Conservation (phyloP, 2,888 invertebrate species). For the Drosophila multiciliata region DNA sequence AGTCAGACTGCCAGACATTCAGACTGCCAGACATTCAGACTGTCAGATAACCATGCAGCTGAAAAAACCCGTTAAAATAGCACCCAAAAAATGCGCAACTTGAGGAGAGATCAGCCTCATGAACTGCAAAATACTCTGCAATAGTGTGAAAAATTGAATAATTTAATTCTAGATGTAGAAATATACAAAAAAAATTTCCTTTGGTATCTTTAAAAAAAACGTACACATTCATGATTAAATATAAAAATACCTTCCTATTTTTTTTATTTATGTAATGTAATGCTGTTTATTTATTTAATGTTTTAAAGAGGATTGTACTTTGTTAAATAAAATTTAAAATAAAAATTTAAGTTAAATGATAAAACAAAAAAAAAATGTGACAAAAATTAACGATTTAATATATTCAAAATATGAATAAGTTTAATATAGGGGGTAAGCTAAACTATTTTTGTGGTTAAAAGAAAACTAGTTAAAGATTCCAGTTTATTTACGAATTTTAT, state of each 20-base stretch:
- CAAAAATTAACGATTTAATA: not conserved
- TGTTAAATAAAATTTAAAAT: not conserved
- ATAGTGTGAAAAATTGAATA: not conserved
- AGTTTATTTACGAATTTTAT: too few relatives aligned
- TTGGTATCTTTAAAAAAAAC: not conserved
- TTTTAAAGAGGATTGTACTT: not conserved
- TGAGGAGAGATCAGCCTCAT: constrained; percentile 4
- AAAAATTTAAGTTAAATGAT: not conserved
- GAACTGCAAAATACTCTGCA: constrained; percentile 19
- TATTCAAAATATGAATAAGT: not conserved
- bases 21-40: constrained; percentile 5
- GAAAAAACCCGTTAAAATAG: constrained; percentile 70
- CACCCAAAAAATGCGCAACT: constrained; percentile 40
- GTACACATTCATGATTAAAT: not conserved
- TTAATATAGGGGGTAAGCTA: not conserved
- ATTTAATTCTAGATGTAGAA: not conserved
- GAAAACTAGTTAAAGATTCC: not conserved
- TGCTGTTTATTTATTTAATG: not conserved
- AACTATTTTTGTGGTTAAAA: not conserved
- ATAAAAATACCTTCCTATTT: not conserved
- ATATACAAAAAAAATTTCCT: not conserved
- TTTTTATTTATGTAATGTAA: not conserved
- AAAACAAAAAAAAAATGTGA: not conserved
- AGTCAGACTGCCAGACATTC: constrained; percentile 2
- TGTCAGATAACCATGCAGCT: constrained; percentile 52